These are phyloP conservation scores for Halcyon malimbica DNA, from an alignment of 2,113 vertebrate species.

Conservation along the genomic window DNA sequence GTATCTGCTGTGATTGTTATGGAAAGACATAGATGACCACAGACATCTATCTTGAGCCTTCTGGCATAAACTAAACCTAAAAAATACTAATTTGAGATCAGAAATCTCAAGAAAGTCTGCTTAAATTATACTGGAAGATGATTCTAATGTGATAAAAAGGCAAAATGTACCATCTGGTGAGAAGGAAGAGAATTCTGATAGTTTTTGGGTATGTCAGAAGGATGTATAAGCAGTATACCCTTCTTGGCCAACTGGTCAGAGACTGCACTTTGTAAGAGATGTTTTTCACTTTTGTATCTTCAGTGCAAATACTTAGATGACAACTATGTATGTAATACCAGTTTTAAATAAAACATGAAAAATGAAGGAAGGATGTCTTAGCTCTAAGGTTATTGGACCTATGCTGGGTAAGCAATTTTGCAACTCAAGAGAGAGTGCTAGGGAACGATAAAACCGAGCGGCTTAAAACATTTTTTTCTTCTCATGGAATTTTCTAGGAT, in stretches of 20 bases:
- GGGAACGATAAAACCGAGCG: neutral
- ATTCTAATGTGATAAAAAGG: neutral
- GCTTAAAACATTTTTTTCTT: neutral
- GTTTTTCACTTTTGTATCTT: neutral
- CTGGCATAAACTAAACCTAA: neutral
- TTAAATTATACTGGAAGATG: neutral
- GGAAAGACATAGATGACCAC: neutral
- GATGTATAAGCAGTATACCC: neutral
- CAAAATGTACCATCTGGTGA: neutral
- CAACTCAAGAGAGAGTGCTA: neutral
- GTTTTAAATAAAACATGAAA: neutral
- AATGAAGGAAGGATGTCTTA: neutral
- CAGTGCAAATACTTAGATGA: neutral
- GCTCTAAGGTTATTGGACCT: neutral
- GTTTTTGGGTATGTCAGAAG: neutral
- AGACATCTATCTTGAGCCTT: neutral
- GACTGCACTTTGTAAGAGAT: neutral
- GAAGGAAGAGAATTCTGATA: neutral
- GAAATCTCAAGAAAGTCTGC: neutral
- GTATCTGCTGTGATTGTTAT: neutral
- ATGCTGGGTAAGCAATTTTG: neutral
- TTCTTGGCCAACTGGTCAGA: neutral
- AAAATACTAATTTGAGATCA: neutral
- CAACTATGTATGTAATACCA: neutral
- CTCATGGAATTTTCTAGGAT: neutral